phyloP scores from a whole-genome alignment of 2,113 vertebrate species.

The human (Homo sapiens) region DNA sequence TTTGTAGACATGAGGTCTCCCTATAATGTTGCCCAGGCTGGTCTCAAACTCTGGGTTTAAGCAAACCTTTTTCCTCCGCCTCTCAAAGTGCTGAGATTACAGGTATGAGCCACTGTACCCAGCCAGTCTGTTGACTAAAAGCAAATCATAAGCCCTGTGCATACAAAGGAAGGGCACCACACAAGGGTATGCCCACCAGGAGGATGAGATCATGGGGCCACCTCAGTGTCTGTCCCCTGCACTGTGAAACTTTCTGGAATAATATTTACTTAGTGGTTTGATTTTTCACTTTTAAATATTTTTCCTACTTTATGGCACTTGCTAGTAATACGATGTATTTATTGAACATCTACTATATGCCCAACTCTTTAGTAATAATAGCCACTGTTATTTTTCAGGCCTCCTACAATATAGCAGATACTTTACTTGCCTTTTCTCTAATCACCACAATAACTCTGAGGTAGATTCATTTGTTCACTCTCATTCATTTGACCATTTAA shows the following conservation, averaged over 20 bases:
- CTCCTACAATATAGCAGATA: neutral
- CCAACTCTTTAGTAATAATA: neutral
- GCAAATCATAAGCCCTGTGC: neutral
- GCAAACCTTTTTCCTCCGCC: too few relatives aligned
- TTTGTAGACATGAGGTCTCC: too few relatives aligned
- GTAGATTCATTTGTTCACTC: neutral
- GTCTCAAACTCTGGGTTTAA: too few relatives aligned
- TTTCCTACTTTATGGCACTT: too few relatives aligned
- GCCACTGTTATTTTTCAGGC: rapidly evolving
- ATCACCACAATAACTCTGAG: neutral
- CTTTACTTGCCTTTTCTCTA: neutral
- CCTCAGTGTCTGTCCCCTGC: neutral
- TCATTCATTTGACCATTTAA: neutral
- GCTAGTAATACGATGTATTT: neutral
- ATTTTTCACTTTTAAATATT: neutral
- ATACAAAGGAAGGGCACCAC: neutral
- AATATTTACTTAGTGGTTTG: neutral
- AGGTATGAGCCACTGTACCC: too few relatives aligned
- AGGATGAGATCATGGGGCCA: neutral
- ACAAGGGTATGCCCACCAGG: rapidly evolving
- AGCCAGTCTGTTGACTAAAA: neutral
- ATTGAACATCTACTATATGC: neutral
- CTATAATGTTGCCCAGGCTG: too few relatives aligned
- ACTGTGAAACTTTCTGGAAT: neutral
- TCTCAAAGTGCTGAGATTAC: too few relatives aligned